Base-by-base conservation (phyloP, 2,113 vertebrate species). In the Peromyscus polionotus region DNA sequence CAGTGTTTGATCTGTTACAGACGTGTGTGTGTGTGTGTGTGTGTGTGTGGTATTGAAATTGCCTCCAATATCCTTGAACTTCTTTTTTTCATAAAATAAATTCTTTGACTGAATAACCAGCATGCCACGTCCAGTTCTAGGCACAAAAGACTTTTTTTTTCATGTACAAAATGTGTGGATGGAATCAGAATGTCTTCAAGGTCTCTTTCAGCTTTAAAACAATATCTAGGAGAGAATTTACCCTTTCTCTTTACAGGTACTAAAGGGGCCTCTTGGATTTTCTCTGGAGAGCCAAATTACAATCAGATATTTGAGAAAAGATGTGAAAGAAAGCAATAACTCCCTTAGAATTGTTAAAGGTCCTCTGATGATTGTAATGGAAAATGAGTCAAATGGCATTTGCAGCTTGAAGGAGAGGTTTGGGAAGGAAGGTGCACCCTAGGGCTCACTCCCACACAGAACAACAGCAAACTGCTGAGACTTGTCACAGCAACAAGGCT, bases 291-390 rank as follows among this genome's bases (percentile, higher is more conserved):
- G 20, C 80, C 83, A 54, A 81, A 95, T 59, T 92, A 70, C 94
- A 96, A 97, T 97, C 95, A 97, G 94, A 94, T 98, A 97, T 96
- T 91, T 97, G 93, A 97, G 94, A 92, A 98, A 97, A 96, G 45
- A 96, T 94, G 76, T 77, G 94, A 95, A 96, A 80, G 93, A 96
- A 97, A 96, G 94, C 68, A 91, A 93, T 93, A 97, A 96, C 88
- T 97, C 51, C 91, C 67, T 95, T 96, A 77, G 89, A 97, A 89
- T 70, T 93, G 81, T 42, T 77, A 79, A 95, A 88, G 70, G 86
- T 95, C 94, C 93, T 97, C 26, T 89, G 96, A 86, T 96, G 97
- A 95, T 70, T 96, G 72, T 97, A 94, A 94, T 70, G 81, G 91
- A 97, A 95, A 97, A 96, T 96, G 88, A 97, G 91, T 96, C 94